phyloP scores from a whole-genome alignment of 92 coral and sea anemone species.

The Epizoanthus ramosus region DNA sequence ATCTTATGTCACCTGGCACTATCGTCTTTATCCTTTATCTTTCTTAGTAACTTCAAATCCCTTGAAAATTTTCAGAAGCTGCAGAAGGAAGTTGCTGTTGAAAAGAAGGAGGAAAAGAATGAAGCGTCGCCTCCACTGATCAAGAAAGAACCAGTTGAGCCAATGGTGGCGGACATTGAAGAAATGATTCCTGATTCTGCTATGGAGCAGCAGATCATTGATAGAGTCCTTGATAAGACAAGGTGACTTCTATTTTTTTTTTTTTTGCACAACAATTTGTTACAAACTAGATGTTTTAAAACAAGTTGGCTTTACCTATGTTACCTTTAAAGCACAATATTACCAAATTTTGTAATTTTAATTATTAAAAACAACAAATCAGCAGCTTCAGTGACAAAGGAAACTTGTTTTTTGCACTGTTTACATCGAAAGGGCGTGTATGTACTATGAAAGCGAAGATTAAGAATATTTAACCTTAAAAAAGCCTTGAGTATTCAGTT shows the following conservation, averaged over 20 bases:
- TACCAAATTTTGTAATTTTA: neutral
- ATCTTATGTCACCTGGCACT: too few species aligned
- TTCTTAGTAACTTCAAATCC: too few species aligned
- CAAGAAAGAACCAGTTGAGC: conserved; percentile 63
- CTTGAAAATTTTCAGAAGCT: conserved; percentile 40
- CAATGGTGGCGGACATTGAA: conserved; percentile 79
- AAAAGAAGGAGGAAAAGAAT: conserved; percentile 45
- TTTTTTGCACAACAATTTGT: too few species aligned
- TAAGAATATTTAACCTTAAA: too few species aligned
- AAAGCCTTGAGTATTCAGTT: too few species aligned
- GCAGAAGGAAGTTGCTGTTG: conserved; percentile 35
- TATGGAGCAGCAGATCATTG: conserved; percentile 80
- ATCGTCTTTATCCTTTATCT: too few species aligned
- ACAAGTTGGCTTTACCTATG: neutral
- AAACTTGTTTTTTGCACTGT: too few species aligned
- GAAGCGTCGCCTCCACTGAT: conserved; percentile 79
- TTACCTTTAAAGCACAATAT: neutral
- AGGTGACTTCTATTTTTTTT: conserved; percentile 69
- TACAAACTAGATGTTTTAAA: too few species aligned
- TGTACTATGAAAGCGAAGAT: too few species aligned
- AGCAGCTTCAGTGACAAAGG: too few species aligned
- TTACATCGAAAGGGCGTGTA: too few species aligned
- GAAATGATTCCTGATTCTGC: conserved; percentile 82
- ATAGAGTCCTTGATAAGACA: conserved; percentile 80
- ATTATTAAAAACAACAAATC: neutral